A percentile compares a stretch with the other conserved stretches of the same genome.
These are phyloP conservation scores for Sphaerophoria taeniata DNA, from an alignment of 2,888 invertebrate genomes.

Conservation along the genomic window DNA sequence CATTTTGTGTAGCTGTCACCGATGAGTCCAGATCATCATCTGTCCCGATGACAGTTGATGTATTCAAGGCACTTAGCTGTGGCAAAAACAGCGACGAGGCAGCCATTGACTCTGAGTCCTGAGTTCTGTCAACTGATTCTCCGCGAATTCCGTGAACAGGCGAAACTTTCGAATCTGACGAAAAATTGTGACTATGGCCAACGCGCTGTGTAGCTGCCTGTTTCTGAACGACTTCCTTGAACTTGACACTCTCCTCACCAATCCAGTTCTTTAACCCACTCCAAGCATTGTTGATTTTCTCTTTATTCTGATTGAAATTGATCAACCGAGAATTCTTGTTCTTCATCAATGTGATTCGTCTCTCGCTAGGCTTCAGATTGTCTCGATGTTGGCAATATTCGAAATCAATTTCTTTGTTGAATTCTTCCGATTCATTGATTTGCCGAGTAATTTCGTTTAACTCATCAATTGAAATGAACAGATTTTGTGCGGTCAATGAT, in stretches of 20 bases:
- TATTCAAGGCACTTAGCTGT: conserved; percentile 66
- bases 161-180: conserved; percentile 56
- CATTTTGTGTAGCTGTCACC: conserved; percentile 76
- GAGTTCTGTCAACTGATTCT: conserved; percentile 56
- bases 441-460: conserved; percentile 82
- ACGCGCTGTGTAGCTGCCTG: conserved; percentile 81
- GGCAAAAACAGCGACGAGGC: conserved; percentile 66
- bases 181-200: conserved; percentile 73
- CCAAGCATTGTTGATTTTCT: conserved; percentile 82
- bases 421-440: conserved; percentile 82
- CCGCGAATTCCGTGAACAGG: conserved; percentile 30
- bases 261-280: conserved; percentile 82
- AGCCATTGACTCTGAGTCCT: conserved; percentile 58
- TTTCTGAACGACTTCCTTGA: conserved; percentile 81
- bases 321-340: conserved; percentile 81
- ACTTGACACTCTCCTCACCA: conserved; percentile 80
- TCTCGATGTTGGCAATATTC: conserved; percentile 83
- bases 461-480: conserved; percentile 82
- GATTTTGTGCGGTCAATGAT: conserved; percentile 80
- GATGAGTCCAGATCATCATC: conserved; percentile 77
- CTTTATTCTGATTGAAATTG: conserved; percentile 81
- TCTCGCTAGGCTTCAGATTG: conserved; percentile 81
- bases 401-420: conserved; percentile 80
- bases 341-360: conserved; percentile 81
- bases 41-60: conserved; percentile 44